Conservation (phyloP, 2,888 invertebrate species). For the Steinernema scapterisci region DNA sequence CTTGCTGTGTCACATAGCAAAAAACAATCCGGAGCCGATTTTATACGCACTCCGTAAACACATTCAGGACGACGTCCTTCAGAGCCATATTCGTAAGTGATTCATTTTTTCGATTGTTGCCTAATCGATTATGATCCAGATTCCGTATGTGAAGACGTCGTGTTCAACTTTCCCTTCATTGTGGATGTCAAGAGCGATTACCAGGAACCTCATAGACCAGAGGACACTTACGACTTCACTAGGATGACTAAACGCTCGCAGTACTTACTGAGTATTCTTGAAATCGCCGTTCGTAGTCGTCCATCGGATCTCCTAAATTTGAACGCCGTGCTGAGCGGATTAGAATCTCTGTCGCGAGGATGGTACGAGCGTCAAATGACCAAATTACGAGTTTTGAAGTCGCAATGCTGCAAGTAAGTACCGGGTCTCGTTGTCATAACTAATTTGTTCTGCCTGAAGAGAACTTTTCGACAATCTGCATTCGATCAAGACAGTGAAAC, state of each 20-base stretch:
- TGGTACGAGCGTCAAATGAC: constrained; percentile 16
- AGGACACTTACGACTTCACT: neutral
- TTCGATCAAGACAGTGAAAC: neutral
- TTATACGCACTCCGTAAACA: constrained; percentile 36
- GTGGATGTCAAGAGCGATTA: constrained; percentile 1
- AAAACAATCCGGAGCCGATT: constrained; percentile 42
- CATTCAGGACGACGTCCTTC: neutral
- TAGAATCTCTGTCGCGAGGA: constrained; percentile 33
- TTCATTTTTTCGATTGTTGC: neutral
- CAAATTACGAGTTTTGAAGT: neutral
- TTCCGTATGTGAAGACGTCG: neutral
- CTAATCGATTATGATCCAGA: neutral
- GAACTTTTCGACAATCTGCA: neutral
- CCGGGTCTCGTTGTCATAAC: neutral
- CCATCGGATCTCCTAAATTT: constrained; percentile 35
- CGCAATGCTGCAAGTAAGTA: neutral
- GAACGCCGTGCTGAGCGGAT: constrained; percentile 45
- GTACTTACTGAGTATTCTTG: neutral
- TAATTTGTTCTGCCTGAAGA: neutral
- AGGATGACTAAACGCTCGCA: neutral
- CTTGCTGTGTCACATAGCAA: constrained; percentile 38
- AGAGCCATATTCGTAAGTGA: neutral
- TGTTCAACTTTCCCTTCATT: no score
- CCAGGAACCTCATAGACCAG: neutral
- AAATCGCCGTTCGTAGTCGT: constrained; percentile 33